Conservation (phyloP, 2,113 vertebrate species). For the human region DNA sequence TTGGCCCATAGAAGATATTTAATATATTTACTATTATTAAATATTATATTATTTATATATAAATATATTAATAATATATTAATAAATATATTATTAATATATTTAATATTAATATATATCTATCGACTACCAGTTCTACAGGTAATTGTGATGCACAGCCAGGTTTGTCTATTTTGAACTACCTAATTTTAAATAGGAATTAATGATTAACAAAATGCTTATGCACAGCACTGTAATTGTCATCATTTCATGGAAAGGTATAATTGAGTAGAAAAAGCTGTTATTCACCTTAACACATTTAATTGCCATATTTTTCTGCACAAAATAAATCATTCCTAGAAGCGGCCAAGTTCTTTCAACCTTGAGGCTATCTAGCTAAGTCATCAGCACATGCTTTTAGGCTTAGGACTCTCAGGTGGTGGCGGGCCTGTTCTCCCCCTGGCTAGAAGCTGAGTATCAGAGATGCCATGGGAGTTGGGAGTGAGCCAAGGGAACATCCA, state of each 20-base stretch:
- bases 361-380: neutral
- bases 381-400: neutral
- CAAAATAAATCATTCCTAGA: conserved; percentile 1
- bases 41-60: too few relatives aligned
- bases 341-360: conserved; percentile 5
- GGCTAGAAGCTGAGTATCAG: neutral
- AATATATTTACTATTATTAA: too few relatives aligned
- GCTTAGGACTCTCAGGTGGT: neutral
- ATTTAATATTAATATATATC: neutral
- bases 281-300: conserved; percentile 32
- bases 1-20: neutral
- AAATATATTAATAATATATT: too few relatives aligned
- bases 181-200: conserved; percentile 50
- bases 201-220: conserved; percentile 47
- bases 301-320: conserved; percentile 27
- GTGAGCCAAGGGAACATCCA: neutral
- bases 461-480: neutral
- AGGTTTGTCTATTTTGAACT: conserved; percentile 55
- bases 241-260: neutral
- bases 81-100: too few relatives aligned
- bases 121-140: neutral
- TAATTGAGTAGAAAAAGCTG: conserved; percentile 18
- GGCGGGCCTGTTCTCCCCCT: neutral
- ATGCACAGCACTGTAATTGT: conserved; percentile 47
- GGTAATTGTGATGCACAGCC: neutral